A percentile compares a stretch with the other conserved stretches of the same genome.
Conservation (phyloP, 1,140 invertebrate species). For the Leguminivora glycinivorella region DNA sequence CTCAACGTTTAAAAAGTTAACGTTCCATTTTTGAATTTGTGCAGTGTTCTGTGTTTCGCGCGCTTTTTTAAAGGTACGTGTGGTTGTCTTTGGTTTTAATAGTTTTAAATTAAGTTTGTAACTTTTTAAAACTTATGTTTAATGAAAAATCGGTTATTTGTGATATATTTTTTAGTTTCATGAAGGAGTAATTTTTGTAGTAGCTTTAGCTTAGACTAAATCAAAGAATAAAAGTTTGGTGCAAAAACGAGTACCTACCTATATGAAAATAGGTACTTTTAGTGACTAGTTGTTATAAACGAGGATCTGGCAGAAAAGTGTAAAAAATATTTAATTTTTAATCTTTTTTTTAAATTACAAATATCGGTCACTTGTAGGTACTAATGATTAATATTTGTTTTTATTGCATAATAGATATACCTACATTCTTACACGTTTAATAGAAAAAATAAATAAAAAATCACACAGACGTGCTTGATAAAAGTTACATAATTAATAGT, state of each 20-base stretch:
- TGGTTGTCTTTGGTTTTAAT: neutral
- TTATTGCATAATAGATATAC: neutral
- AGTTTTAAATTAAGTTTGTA: neutral
- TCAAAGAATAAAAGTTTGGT: no score
- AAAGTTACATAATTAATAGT: neutral
- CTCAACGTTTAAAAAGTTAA: constrained; percentile 6
- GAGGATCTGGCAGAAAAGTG: no score
- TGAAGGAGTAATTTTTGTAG: no score
- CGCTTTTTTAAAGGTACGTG: constrained; percentile 10
- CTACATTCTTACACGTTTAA: neutral
- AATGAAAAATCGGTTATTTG: no score
- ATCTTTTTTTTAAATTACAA: neutral
- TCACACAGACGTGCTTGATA: neutral
- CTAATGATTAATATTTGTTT: neutral
- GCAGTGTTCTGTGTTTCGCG: neutral
- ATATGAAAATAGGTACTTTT: no score
- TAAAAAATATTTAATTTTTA: neutral
- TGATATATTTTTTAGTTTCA: no score
- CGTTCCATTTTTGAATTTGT: constrained; percentile 14
- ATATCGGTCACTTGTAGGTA: no score
- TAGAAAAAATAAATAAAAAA: neutral
- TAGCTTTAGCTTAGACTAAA: no score
- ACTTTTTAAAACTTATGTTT: no score
- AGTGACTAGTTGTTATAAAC: no score
- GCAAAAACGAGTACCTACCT: no score